These are phyloP conservation scores for Pao palembangensis DNA, from an alignment of 2,113 vertebrate species.

Conservation along the genomic window DNA sequence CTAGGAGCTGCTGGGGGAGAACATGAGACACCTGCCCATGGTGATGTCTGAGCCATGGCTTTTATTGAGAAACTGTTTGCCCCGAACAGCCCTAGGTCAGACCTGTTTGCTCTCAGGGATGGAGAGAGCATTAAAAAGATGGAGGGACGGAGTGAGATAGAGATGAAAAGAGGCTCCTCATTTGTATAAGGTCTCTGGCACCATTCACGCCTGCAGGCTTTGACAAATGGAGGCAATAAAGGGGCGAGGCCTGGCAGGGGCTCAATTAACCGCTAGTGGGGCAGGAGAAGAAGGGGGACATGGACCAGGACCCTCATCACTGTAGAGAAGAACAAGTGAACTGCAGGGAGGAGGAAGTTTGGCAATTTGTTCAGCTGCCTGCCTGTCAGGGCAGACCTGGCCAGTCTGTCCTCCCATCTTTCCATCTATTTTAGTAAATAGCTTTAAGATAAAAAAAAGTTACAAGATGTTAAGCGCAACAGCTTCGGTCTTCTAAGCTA, in stretches of 20 bases:
- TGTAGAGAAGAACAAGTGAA: constrained; percentile 66
- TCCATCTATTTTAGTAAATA: constrained; percentile 30
- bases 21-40: constrained; percentile 42
- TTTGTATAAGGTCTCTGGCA: constrained; percentile 74
- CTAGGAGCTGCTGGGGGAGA: constrained; percentile 32
- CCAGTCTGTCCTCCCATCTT: constrained; percentile 31
- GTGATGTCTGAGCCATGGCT: constrained; percentile 10
- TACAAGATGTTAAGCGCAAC: not conserved
- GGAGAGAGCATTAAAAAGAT: constrained; percentile 56
- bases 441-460: constrained; percentile 4
- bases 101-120: constrained; percentile 61
- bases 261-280: constrained; percentile 73
- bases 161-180: constrained; percentile 66
- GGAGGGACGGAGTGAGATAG: constrained; percentile 50
- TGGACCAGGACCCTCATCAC: constrained; percentile 57
- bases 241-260: constrained; percentile 69
- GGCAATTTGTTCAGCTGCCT: constrained; percentile 73
- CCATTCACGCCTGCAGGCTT: constrained; percentile 70
- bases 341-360: constrained; percentile 62
- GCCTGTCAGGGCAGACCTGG: constrained; percentile 32
- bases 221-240: constrained; percentile 78
- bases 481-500: not conserved
- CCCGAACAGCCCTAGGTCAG: constrained; percentile 46
- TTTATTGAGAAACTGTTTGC: constrained; percentile 59
- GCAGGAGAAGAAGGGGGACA: constrained; percentile 53